Conservation (phyloP, 2,888 invertebrate species). For the Hesperia comma region DNA sequence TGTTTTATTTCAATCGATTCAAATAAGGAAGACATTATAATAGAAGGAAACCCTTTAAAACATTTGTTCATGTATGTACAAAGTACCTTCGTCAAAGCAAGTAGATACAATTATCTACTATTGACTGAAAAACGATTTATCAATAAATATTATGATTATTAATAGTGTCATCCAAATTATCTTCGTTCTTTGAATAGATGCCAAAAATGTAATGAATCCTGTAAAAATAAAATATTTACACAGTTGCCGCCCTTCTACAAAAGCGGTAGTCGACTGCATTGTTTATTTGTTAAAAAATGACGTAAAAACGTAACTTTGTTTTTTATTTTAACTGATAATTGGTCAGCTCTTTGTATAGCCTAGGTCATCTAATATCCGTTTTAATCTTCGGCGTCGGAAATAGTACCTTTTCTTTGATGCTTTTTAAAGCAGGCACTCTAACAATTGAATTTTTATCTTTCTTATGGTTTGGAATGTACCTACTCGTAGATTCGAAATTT, state of each 20-base stretch:
- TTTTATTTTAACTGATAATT: constrained; percentile 10
- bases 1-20: too few species aligned
- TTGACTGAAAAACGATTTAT: too few species aligned
- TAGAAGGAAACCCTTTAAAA: too few species aligned
- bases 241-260: neutral
- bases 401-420: neutral
- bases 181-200: neutral
- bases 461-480: too few species aligned
- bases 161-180: neutral
- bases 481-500: too few species aligned
- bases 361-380: constrained; percentile 23
- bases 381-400: constrained; percentile 9
- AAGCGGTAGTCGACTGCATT: neutral
- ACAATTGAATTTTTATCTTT: too few species aligned
- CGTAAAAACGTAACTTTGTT: constrained; percentile 6
- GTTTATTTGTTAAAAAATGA: neutral
- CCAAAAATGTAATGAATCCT: neutral
- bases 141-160: neutral
- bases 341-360: constrained; percentile 3
- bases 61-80: too few species aligned
- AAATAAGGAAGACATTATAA: too few species aligned
- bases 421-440: neutral
- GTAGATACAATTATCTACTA: too few species aligned
- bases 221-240: neutral
- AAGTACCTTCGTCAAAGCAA: too few species aligned